Base-by-base conservation (phyloP, 1,140 invertebrate genomes). In the Diachasma alloeum region DNA sequence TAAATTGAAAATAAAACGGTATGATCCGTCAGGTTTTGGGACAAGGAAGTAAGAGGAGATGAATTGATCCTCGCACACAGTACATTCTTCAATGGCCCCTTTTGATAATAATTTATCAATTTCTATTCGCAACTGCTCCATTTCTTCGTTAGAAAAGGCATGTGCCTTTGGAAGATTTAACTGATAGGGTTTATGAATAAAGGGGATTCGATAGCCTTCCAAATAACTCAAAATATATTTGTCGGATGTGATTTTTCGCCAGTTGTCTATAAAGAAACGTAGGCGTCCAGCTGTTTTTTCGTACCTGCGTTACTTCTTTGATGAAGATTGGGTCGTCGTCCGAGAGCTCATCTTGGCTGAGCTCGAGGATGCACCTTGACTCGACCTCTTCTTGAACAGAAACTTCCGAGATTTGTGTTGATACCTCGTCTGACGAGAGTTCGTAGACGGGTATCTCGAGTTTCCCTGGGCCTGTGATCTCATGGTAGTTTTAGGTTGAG, bases 21-120 rank as follows among this genome's bases (percentile, higher is more conserved):
- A 9, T 13, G 70, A n/a, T 2, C 89, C 31, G 90, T 90, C 11
- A 88, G 90, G 69, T 76, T 78, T 80, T 13, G 69, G 70, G 17
- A 63, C 36, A 4, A 80, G 42, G 53, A 78, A 80, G 76, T 90
- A 78, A 87, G 88, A 85, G 74, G 71, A 82, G 15, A 83, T 71
- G 24, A 78, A 81, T 56, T 79, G 74, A 15, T 31, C 63, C 19
- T 73, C 48, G 22, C 15, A 48, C 6, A 70, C 19, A 17, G 36
- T 13, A 73, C 80, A 79, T 48, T 75, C 22, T 44, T 76, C 69
- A 67, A 81, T 71, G 3, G 76, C 71, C 4, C 68, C 76, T 78
- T 77, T 81, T 11, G 0, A 67, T 63, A 78, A 56, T 70, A 81
- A 63, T 69, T 78, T 78, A 37, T 80, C 44, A 22, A 78, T 70